phyloP scores from a whole-genome alignment of 2,888 invertebrate species.

The Erebia palarica region DNA sequence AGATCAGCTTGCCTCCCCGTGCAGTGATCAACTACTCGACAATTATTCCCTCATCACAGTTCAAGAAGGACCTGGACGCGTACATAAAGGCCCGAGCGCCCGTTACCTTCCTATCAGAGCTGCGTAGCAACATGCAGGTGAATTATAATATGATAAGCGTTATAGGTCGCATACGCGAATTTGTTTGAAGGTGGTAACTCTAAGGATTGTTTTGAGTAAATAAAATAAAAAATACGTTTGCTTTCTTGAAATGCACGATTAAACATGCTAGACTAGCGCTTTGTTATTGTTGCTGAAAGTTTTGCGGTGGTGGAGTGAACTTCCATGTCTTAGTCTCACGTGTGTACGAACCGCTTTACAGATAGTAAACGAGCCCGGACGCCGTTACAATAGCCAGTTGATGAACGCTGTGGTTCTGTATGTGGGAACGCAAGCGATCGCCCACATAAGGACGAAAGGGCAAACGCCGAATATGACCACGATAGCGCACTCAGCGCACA shows the following conservation, averaged over 20 bases:
- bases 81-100: slow-evolving; percentile 97
- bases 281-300: no score
- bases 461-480: slow-evolving; percentile 97
- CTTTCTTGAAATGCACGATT: slow-evolving; percentile 8
- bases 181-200: background rate
- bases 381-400: slow-evolving; percentile 96
- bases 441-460: slow-evolving; percentile 94
- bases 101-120: slow-evolving; percentile 96
- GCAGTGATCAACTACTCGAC: slow-evolving; percentile 94
- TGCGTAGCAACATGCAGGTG: slow-evolving; percentile 94
- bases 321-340: no score
- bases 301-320: no score
- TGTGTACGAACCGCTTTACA: slow-evolving; percentile 40
- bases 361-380: slow-evolving; percentile 92
- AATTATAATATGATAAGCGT: slow-evolving; percentile 2
- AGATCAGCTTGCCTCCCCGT: slow-evolving; percentile 94
- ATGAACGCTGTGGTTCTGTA: slow-evolving; percentile 99
- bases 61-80: slow-evolving; percentile 98
- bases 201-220: background rate
- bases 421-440: slow-evolving; percentile 98
- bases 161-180: background rate
- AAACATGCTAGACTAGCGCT: background rate
- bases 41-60: slow-evolving; percentile 92
- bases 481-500: slow-evolving; percentile 99
- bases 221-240: slow-evolving; percentile 2